Conservation (phyloP, 2,113 vertebrate genomes). For the Tachycineta bicolor region DNA sequence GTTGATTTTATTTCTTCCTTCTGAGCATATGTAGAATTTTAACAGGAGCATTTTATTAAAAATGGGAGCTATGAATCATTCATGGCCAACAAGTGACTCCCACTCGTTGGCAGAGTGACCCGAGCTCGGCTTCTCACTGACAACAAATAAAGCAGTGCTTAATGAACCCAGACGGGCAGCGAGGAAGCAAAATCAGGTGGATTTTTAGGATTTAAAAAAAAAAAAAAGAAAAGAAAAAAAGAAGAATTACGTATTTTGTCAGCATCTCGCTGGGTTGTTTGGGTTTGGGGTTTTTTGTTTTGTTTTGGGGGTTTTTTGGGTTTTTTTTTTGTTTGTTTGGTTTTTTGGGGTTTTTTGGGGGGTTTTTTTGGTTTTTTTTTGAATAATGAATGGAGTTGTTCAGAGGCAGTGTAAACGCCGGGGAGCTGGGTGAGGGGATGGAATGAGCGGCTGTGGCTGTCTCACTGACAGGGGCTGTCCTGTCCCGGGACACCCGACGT, state of each 20-base stretch:
- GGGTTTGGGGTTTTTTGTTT: too few relatives aligned
- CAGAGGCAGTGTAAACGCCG: slow-evolving; percentile 47
- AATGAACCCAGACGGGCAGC: slow-evolving; percentile 59
- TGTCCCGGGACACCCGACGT: slow-evolving; percentile 68
- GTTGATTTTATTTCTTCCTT: slow-evolving; percentile 18
- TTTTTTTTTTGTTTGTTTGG: background rate
- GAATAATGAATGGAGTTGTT: slow-evolving; percentile 72
- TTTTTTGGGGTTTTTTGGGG: too few relatives aligned
- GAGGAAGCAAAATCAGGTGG: slow-evolving; percentile 40
- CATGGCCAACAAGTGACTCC: slow-evolving; percentile 27
- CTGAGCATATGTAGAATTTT: slow-evolving; percentile 26
- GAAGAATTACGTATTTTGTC: slow-evolving; percentile 52
- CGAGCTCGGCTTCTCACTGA: slow-evolving; percentile 24
- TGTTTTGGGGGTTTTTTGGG: too few relatives aligned
- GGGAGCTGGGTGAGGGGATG: slow-evolving; percentile 59
- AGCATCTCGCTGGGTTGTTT: background rate
- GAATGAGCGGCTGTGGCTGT: slow-evolving; percentile 68
- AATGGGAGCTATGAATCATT: slow-evolving; percentile 30
- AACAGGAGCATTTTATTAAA: slow-evolving; percentile 2
- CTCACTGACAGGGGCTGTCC: slow-evolving; percentile 70
- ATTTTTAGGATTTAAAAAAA: slow-evolving; percentile 9
- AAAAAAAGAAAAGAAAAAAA: background rate
- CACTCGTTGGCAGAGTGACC: slow-evolving; percentile 50
- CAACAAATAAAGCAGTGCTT: slow-evolving; percentile 54
- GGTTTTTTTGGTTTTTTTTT: slow-evolving; percentile 29